Conservation (phyloP, 2,888 invertebrate genomes). For the Eilema griseolum region DNA sequence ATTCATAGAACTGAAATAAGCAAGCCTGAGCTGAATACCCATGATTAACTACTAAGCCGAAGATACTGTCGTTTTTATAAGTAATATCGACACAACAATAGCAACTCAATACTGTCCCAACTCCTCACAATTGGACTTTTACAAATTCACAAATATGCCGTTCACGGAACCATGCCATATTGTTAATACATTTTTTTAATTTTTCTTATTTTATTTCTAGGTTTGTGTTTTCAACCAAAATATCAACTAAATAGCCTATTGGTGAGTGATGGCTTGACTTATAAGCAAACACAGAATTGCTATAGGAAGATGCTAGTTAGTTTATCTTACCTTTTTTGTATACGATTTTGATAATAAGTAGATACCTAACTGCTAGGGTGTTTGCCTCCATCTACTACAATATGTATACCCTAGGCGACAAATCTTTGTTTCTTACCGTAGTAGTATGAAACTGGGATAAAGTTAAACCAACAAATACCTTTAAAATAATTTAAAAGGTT, state of each 20-base stretch:
- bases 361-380: no score
- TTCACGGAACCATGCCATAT: neutral
- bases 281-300: no score
- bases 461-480: no score
- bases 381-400: neutral
- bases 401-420: neutral
- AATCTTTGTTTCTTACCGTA: neutral
- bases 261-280: no score
- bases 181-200: neutral
- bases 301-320: no score
- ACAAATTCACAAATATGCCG: neutral
- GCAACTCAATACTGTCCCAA: neutral
- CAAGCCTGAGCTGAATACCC: neutral
- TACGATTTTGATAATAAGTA: no score
- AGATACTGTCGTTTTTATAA: neutral
- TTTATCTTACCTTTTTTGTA: no score
- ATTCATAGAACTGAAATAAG: slow-evolving; percentile 1
- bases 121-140: neutral
- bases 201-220: neutral
- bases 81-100: slow-evolving; percentile 1
- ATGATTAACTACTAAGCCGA: slow-evolving; percentile 2
- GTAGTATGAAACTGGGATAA: no score
- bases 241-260: neutral
- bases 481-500: neutral
- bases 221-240: neutral